phyloP scores from a whole-genome alignment of 2,797 vertebrate genomes.

The Chaetodon trifasciatus region DNA sequence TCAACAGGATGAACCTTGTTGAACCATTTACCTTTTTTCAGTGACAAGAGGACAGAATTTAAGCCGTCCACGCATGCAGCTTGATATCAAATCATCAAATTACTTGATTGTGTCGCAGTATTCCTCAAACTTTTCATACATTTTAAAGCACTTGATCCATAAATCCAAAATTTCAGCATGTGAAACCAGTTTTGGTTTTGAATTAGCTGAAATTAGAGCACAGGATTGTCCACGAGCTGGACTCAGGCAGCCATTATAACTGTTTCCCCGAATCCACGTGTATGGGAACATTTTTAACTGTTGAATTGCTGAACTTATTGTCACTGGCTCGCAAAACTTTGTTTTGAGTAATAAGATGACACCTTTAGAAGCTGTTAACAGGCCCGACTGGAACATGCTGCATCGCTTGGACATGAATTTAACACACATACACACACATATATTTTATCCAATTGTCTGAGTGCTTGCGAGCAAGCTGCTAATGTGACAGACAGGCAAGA shows the following conservation, averaged over 20 bases:
- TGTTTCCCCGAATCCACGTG: not conserved
- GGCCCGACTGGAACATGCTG: not conserved
- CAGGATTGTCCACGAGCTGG: not conserved
- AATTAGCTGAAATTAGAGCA: not conserved
- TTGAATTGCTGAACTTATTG: not conserved
- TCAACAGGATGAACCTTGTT: not conserved
- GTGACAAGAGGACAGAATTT: not conserved
- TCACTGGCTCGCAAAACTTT: not conserved
- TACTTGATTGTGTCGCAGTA: not conserved
- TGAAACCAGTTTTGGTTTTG: not conserved
- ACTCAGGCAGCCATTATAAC: not conserved
- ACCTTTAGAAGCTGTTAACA: slow-evolving; percentile 1
- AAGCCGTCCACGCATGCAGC: not conserved
- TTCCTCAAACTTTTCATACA: not conserved
- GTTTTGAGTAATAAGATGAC: slow-evolving; percentile 1
- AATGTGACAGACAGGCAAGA: slow-evolving; percentile 63
- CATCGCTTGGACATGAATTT: slow-evolving; percentile 7
- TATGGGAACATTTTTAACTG: not conserved
- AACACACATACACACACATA: slow-evolving; percentile 11
- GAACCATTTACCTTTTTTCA: not conserved
- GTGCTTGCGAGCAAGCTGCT: slow-evolving; percentile 37
- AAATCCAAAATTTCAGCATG: not conserved
- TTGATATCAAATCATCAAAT: too few species aligned
- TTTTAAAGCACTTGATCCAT: not conserved
- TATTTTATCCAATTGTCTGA: slow-evolving; percentile 41